phyloP scores from a whole-genome alignment of 2,888 invertebrate species.

The Ferrisia virgata region DNA sequence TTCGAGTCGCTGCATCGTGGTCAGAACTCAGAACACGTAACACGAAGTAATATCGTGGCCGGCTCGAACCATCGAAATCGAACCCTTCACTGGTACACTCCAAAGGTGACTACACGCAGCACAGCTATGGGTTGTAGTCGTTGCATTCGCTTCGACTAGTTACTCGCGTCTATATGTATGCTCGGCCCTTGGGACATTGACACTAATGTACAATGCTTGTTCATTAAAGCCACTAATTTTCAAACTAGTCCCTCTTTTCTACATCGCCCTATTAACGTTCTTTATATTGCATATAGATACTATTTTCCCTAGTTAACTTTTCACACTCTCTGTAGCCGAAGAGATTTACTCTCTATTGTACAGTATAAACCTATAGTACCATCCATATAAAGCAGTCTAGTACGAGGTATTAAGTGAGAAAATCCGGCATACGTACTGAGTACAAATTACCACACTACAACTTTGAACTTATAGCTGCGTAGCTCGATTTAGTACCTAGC shows the following conservation, averaged over 20 bases:
- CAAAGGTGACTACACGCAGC: slow-evolving; percentile 29
- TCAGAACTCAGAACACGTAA: too few relatives aligned
- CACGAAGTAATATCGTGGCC: background rate
- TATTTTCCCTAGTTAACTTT: slow-evolving; percentile 36
- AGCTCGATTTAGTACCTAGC: too few relatives aligned
- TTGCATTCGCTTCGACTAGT: slow-evolving; percentile 10
- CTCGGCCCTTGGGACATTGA: slow-evolving; percentile 45
- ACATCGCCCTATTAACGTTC: slow-evolving; percentile 42
- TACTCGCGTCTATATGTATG: slow-evolving; percentile 12
- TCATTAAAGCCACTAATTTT: slow-evolving; percentile 47
- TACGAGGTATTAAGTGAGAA: too few relatives aligned
- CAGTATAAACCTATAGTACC: background rate
- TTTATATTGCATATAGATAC: background rate
- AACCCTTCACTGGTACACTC: background rate
- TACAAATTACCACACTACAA: too few relatives aligned
- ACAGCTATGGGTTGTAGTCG: slow-evolving; percentile 12
- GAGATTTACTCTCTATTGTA: background rate
- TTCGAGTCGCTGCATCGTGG: background rate
- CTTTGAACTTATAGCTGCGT: too few relatives aligned
- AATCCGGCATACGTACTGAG: too few relatives aligned
- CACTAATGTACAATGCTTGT: slow-evolving; percentile 47
- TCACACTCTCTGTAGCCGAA: background rate
- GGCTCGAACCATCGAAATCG: background rate
- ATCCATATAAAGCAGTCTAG: background rate
- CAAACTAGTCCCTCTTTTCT: slow-evolving; percentile 33